phyloP scores from a whole-genome alignment of 1,140 invertebrate species.

The Drosophila ficusphila region DNA sequence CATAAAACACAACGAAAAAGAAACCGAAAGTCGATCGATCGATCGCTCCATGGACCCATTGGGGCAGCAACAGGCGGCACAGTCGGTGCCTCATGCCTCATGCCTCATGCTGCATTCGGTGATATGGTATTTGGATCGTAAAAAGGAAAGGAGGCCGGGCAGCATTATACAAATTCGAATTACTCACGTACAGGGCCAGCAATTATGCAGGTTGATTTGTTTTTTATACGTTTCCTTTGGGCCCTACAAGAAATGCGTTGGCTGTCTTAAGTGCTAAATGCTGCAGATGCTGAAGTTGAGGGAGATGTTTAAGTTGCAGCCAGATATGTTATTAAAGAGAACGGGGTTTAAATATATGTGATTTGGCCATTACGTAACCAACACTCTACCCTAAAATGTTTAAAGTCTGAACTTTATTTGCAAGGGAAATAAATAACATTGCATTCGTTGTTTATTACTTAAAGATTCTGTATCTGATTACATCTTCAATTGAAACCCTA shows the following conservation, averaged over 20 bases:
- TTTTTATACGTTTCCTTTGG: slow-evolving; percentile 38
- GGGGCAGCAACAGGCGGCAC: slow-evolving; percentile 21
- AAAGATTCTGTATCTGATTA: too few relatives aligned
- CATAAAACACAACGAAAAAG: slow-evolving; percentile 63
- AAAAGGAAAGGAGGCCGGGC: slow-evolving; percentile 22
- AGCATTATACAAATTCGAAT: slow-evolving; percentile 63
- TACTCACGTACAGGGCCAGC: slow-evolving; percentile 57
- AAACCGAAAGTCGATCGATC: slow-evolving; percentile 36
- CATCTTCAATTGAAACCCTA: too few relatives aligned
- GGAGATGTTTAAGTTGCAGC: background rate
- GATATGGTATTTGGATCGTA: slow-evolving; percentile 41
- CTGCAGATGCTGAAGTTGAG: background rate
- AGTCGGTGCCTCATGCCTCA: slow-evolving; percentile 1
- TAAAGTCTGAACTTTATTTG: too few relatives aligned
- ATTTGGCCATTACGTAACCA: too few relatives aligned
- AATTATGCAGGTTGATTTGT: slow-evolving; percentile 66
- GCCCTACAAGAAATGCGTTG: slow-evolving; percentile 13
- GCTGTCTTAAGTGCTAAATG: background rate
- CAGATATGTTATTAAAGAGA: background rate
- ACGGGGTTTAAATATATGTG: background rate
- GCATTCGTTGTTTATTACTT: too few relatives aligned
- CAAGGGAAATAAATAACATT: too few relatives aligned
- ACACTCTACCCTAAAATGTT: too few relatives aligned
- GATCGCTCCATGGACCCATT: background rate
- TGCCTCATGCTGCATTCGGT: slow-evolving; percentile 4